Base-by-base conservation (phyloP, 2,797 vertebrate genomes). In the Astyanax mexicanus region DNA sequence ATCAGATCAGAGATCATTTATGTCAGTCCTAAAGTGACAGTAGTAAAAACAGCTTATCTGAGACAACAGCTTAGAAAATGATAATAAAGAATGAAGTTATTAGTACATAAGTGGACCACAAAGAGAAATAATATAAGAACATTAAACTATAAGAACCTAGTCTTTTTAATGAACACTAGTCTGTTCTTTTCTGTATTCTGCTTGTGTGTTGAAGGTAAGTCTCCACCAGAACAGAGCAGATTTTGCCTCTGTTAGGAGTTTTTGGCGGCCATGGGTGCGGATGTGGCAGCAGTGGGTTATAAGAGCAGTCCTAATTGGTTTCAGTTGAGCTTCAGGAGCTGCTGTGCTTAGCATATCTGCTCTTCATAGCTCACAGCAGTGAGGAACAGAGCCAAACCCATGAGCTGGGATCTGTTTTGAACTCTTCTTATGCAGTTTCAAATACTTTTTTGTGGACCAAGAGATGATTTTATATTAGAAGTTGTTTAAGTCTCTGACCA, bases 241-340 rank as follows among this genome's bases (percentile, higher is more conserved):
- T 35, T 58, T n/a, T 19, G 29, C 55, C 4, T 32, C 13, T 32
- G 19, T 25, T 23, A 23, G 27, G 61, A 66, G 42, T 58, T 71
- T 57, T 75, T 80, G 78, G 78, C 78, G 42, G 60, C 2, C 1
- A 32, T 75, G 81, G 69, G 70, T 89, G 86, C 68, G 79, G 88
- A 90, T 91, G 89, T 91, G 87, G 90, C 87, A 86, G 88, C 51
- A 77, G 86, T 81, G 60, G 79, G 58, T 47, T 69, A 55, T 55
- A 42, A 73, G 47, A 12, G 19, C 47, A 54, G 68, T 69, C 74
- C 74, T 91, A 89, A 90, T 89, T 89, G 89, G 85, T 90, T 90
- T 90, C 91, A 91, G 84, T 80, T 67, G 17, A 77, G 8, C 54
- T 77, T 80, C 51, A 55, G 67, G 70, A 71, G 66, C 72, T 70